Evolutionary conservation across 1,140 invertebrate genomes (phyloP).

Genomic region (Drosophila watanabei): DNA sequence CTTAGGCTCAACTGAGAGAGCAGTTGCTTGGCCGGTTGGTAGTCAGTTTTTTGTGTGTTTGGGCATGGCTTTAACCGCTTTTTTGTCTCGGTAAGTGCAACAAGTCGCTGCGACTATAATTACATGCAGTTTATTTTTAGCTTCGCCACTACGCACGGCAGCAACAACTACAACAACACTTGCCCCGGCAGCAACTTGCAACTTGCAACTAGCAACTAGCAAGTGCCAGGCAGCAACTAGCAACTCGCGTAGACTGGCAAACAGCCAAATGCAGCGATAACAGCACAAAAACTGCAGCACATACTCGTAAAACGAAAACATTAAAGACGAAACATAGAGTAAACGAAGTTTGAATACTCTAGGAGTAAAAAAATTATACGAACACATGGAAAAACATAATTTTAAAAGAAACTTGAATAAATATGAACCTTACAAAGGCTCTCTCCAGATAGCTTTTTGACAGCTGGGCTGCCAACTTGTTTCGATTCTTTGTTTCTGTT

Average conservation of each 20-base stretch:
- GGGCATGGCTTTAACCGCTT: slow-evolving; percentile 43
- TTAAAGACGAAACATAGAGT: neutral
- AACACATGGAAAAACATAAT: neutral
- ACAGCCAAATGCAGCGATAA: slow-evolving; percentile 64
- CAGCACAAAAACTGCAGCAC: slow-evolving; percentile 59
- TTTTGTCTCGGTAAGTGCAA: slow-evolving; percentile 65
- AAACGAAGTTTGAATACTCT: neutral
- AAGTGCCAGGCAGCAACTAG: slow-evolving; percentile 29
- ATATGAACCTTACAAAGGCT: neutral
- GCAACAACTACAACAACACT: slow-evolving; percentile 22
- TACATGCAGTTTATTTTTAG: slow-evolving; percentile 80
- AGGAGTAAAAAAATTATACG: too few species aligned
- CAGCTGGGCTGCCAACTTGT: neutral
- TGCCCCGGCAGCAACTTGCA: slow-evolving; percentile 45
- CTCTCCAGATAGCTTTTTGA: neutral
- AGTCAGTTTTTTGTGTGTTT: slow-evolving; percentile 35
- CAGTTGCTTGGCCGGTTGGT: slow-evolving; percentile 17
- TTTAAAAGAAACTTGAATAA: neutral
- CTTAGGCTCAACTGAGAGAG: neutral
- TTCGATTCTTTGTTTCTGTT: neutral
- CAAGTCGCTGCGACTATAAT: slow-evolving; percentile 76
- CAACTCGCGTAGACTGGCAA: slow-evolving; percentile 48
- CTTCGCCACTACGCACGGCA: slow-evolving; percentile 46
- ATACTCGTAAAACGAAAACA: slow-evolving; percentile 37
- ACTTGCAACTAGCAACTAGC: slow-evolving; percentile 30